Evolutionary conservation across 92 coral and sea anemone genomes (phyloP).

Genomic region (Parazoanthus darwini): DNA sequence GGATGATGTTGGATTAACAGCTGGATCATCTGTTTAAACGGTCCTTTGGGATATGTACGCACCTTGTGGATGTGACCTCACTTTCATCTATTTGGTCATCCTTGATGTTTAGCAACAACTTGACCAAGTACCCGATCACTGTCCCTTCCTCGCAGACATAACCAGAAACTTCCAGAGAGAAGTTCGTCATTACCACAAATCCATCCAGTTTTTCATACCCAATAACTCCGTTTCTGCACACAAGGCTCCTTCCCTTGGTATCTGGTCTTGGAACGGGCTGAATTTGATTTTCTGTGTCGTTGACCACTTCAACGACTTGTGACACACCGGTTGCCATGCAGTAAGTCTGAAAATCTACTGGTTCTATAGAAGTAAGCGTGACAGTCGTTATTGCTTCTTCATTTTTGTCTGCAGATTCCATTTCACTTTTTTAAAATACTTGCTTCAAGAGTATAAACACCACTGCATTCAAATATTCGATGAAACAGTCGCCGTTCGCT

Average conservation of each 20-base stretch:
- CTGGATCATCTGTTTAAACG: too few relatives aligned
- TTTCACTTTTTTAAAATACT: neutral
- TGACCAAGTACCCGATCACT: neutral
- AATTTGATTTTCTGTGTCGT: neutral
- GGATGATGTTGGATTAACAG: too few relatives aligned
- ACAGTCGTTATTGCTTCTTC: neutral
- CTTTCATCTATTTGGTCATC: slow-evolving; percentile 9
- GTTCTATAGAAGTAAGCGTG: neutral
- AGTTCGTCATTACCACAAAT: slow-evolving; percentile 21
- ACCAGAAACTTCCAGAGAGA: slow-evolving; percentile 16
- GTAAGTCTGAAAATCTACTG: slow-evolving; percentile 8
- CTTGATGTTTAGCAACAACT: slow-evolving; percentile 1
- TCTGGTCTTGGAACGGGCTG: neutral
- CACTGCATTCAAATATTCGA: neutral
- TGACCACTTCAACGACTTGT: slow-evolving; percentile 1
- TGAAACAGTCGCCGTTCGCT: neutral
- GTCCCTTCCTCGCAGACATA: slow-evolving; percentile 21
- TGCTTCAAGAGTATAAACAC: neutral
- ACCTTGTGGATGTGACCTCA: neutral
- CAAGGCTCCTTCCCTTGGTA: neutral
- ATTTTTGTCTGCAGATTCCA: neutral
- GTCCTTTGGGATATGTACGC: neutral
- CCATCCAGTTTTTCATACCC: slow-evolving; percentile 11
- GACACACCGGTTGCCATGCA: slow-evolving; percentile 20
- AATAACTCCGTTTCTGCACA: slow-evolving; percentile 24